Evolutionary conservation across 1,140 invertebrate genomes (phyloP).

Genomic region (Pseudomyrmex sp.): DNA sequence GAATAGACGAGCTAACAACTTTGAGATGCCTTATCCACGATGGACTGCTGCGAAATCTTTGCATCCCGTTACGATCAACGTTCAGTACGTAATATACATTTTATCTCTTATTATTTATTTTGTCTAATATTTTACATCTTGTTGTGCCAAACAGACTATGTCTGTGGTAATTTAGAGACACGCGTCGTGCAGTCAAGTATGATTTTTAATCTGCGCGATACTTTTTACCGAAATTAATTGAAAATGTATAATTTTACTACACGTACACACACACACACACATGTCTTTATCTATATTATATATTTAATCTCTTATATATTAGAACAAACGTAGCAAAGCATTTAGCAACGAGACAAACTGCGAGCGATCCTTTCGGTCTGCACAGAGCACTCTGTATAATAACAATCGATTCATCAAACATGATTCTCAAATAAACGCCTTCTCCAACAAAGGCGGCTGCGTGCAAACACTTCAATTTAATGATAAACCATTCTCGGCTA

Average conservation of each 20-base stretch:
- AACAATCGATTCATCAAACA: conserved; percentile 55
- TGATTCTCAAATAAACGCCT: conserved; percentile 49
- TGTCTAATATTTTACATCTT: background rate
- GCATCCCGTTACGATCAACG: conserved; percentile 10
- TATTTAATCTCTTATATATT: background rate
- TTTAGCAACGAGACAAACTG: background rate
- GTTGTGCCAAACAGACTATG: background rate
- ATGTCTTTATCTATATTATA: too few relatives aligned
- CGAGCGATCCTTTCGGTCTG: background rate
- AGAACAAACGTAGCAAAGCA: background rate
- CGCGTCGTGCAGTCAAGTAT: too few relatives aligned
- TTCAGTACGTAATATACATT: conserved; percentile 36
- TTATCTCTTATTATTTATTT: background rate
- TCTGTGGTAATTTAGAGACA: too few relatives aligned
- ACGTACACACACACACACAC: too few relatives aligned
- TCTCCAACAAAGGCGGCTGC: conserved; percentile 23
- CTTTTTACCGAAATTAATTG: conserved; percentile 7
- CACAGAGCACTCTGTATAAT: conserved; percentile 51
- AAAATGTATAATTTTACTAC: too few relatives aligned
- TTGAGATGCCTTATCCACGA: background rate
- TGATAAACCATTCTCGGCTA: conserved; percentile 19
- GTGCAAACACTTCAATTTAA: conserved; percentile 54
- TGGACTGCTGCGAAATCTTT: background rate
- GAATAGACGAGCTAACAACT: background rate
- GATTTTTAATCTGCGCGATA: background rate